A percentile compares a stretch with the other conserved stretches of the same genome.
phyloP scores from a whole-genome alignment of 2,797 vertebrate species.

The Coregonus suidteri region DNA sequence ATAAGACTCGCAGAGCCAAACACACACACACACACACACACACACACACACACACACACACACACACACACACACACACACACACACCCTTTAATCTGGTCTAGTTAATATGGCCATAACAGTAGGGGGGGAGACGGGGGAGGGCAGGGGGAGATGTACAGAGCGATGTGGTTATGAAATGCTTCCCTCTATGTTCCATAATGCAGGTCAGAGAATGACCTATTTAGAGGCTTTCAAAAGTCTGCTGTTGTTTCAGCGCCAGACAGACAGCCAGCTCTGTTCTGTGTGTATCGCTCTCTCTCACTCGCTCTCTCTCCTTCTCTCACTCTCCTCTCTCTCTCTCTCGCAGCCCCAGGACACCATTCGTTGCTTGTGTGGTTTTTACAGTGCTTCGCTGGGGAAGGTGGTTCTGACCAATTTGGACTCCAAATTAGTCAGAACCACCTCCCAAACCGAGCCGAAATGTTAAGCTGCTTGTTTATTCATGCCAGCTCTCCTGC shows the following conservation, averaged over 20 bases:
- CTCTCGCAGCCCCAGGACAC: not conserved
- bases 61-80: not conserved
- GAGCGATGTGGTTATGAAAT: slow-evolving; percentile 71
- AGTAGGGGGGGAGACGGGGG: not conserved
- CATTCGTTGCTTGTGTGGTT: not conserved
- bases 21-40: not conserved
- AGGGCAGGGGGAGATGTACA: slow-evolving; percentile 17
- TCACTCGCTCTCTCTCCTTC: too few relatives aligned
- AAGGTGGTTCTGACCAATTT: not conserved
- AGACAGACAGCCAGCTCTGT: slow-evolving; percentile 19
- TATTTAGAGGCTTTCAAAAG: slow-evolving; percentile 67
- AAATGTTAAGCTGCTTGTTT: slow-evolving; percentile 73
- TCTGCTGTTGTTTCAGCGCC: slow-evolving; percentile 57
- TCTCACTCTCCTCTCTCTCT: too few relatives aligned
- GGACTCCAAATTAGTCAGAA: slow-evolving; percentile 1
- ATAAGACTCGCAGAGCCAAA: not conserved
- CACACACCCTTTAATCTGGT: not conserved
- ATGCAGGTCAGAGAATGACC: slow-evolving; percentile 75
- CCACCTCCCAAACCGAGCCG: slow-evolving; percentile 38
- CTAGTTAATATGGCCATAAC: not conserved
- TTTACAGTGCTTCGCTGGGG: not conserved
- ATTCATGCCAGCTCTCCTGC: slow-evolving; percentile 72
- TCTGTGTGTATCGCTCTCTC: not conserved
- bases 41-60: not conserved
- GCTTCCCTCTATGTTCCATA: slow-evolving; percentile 49